Evolutionary conservation across 2,113 vertebrate species (phyloP).

Genomic region (Aix galericulata): DNA sequence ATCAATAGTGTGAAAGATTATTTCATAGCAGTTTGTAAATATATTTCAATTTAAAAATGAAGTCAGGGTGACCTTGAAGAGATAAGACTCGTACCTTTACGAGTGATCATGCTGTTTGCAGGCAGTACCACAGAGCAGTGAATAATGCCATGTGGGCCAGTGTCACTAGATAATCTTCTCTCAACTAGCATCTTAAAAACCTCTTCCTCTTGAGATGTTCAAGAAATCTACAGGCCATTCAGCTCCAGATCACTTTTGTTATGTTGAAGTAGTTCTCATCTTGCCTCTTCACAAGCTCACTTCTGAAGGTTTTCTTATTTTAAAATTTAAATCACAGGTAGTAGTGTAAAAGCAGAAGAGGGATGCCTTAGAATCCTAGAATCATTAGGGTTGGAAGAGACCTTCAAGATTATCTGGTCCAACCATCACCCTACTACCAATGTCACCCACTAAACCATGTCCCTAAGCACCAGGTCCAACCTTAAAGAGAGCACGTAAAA

Average conservation of each 20-base stretch:
- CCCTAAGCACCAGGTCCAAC: too few relatives aligned
- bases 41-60: background rate
- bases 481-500: background rate
- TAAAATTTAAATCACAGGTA: background rate
- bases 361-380: background rate
- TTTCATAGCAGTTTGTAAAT: background rate
- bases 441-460: too few relatives aligned
- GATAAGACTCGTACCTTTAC: background rate
- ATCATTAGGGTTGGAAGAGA: too few relatives aligned
- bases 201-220: background rate
- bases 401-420: too few relatives aligned
- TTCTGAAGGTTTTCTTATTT: background rate
- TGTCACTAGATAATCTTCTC: background rate
- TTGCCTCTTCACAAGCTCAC: background rate
- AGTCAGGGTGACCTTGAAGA: background rate
- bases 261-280: background rate
- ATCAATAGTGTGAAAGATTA: background rate
- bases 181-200: background rate
- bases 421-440: too few relatives aligned
- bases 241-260: background rate
- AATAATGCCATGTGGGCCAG: background rate
- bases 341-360: background rate
- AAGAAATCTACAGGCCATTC: background rate
- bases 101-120: background rate
- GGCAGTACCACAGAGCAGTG: background rate